Conservation (phyloP, 2,888 invertebrate genomes). For the Drosophila antonietae region DNA sequence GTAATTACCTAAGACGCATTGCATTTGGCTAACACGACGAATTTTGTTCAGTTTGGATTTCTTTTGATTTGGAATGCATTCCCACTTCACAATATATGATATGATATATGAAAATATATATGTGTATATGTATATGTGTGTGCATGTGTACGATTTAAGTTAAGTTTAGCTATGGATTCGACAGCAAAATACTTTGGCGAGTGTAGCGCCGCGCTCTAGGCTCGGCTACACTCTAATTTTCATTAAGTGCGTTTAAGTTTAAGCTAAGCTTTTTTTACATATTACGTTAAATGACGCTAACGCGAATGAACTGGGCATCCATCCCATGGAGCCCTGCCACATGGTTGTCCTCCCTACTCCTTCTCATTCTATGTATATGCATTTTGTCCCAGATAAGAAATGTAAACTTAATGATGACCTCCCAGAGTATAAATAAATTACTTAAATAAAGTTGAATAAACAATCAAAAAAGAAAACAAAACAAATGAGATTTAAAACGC, state of each 20-base stretch:
- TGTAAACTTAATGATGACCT: conserved; percentile 6
- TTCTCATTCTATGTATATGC: conserved; percentile 15
- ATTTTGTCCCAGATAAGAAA: conserved; percentile 21
- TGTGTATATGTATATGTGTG: conserved; percentile 11
- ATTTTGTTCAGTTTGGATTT: conserved; percentile 17
- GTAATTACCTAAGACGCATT: not conserved
- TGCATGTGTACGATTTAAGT: conserved; percentile 29
- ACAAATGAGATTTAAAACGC: not conserved
- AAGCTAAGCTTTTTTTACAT: conserved; percentile 69
- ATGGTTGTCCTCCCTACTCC: conserved; percentile 10
- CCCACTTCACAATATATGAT: conserved; percentile 25
- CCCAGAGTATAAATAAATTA: conserved; percentile 31
- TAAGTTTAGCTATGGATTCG: conserved; percentile 21
- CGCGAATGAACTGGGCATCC: conserved; percentile 13
- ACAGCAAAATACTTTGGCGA: conserved; percentile 41
- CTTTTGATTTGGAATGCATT: conserved; percentile 50
- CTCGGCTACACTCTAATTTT: conserved; percentile 26
- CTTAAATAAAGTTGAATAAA: conserved; percentile 43
- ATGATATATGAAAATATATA: not conserved
- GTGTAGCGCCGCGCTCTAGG: conserved; percentile 20
- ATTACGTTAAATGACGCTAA: conserved; percentile 36
- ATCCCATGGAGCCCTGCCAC: conserved; percentile 19
- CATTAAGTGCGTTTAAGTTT: conserved; percentile 56
- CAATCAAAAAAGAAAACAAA: conserved; percentile 2
- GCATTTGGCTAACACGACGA: not conserved